Percentiles rank a stretch among this genome's conserved stretches.
phyloP scores from a whole-genome alignment of 1,140 invertebrate species.

The Mycetomoellerius zeteki region DNA sequence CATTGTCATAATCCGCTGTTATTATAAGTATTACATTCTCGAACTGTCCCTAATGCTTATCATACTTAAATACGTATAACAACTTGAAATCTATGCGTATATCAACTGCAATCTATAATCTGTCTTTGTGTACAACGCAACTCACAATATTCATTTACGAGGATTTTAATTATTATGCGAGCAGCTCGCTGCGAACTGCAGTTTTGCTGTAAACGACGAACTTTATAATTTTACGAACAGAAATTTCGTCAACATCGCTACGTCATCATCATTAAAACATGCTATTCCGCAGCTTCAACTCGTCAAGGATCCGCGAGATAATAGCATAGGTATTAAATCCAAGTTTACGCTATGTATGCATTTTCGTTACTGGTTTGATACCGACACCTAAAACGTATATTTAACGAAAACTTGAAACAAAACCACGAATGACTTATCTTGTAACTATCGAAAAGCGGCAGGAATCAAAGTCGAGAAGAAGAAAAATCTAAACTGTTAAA shows the following conservation, averaged over 20 bases:
- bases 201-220: constrained; percentile 77
- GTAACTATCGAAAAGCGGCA: neutral
- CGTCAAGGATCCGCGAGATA: neutral
- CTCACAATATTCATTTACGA: constrained; percentile 76
- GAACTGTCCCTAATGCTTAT: neutral
- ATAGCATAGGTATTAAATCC: constrained; percentile 35
- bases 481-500: constrained; percentile 50
- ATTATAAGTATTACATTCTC: constrained; percentile 19
- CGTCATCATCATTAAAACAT: constrained; percentile 29
- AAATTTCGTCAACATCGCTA: constrained; percentile 56
- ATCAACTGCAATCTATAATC: too few species aligned
- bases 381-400: neutral
- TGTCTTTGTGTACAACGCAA: constrained; percentile 74
- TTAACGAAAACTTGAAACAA: constrained; percentile 1
- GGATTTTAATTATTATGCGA: constrained; percentile 78
- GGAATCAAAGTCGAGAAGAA: constrained; percentile 28
- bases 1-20: constrained; percentile 47
- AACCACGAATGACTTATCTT: neutral
- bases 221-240: constrained; percentile 82
- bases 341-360: constrained; percentile 11
- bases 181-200: constrained; percentile 69
- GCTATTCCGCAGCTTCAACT: constrained; percentile 32
- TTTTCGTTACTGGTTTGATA: neutral
- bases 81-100: too few species aligned
- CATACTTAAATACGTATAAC: constrained; percentile 1